Percentiles rank a stretch among this genome's conserved stretches.
phyloP scores from a whole-genome alignment of 2,888 invertebrate genomes.

The Saturnia pavonia region DNA sequence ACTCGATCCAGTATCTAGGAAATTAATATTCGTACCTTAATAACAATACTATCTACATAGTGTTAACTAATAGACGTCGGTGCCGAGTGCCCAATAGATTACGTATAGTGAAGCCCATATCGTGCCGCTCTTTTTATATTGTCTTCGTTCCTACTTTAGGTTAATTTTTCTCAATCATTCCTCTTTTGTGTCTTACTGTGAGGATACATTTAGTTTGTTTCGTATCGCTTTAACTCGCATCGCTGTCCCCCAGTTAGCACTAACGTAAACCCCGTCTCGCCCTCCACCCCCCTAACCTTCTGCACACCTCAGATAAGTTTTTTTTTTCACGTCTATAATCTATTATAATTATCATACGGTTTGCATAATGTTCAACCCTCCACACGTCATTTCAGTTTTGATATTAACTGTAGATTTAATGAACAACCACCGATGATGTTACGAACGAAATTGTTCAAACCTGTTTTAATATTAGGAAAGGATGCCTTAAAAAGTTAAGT shows the following conservation, averaged over 20 bases:
- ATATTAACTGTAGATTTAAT: slow-evolving; percentile 63
- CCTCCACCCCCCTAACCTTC: slow-evolving; percentile 21
- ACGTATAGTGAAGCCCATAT: slow-evolving; percentile 59
- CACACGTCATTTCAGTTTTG: slow-evolving; percentile 15
- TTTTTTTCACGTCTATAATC: slow-evolving; percentile 22
- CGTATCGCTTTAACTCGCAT: slow-evolving; percentile 43
- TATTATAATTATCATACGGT: slow-evolving; percentile 32
- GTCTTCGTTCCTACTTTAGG: slow-evolving; percentile 75
- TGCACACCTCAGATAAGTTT: neutral
- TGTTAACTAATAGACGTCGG: slow-evolving; percentile 60
- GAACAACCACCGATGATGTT: slow-evolving; percentile 72
- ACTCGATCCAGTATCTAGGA: slow-evolving; percentile 58
- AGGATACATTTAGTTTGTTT: slow-evolving; percentile 32
- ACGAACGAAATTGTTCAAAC: slow-evolving; percentile 66
- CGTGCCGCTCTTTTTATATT: slow-evolving; percentile 31
- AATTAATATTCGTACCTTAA: slow-evolving; percentile 60
- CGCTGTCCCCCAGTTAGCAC: slow-evolving; percentile 39
- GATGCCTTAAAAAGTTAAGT: slow-evolving; percentile 79
- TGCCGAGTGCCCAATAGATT: slow-evolving; percentile 71
- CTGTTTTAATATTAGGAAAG: slow-evolving; percentile 78
- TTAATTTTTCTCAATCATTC: slow-evolving; percentile 75
- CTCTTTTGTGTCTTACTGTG: slow-evolving; percentile 37
- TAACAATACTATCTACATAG: slow-evolving; percentile 55
- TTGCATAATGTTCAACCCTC: slow-evolving; percentile 33
- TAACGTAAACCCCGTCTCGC: neutral